These are phyloP conservation scores for Xiphias gladius DNA, from an alignment of 2,113 vertebrate species.

Conservation along the genomic window DNA sequence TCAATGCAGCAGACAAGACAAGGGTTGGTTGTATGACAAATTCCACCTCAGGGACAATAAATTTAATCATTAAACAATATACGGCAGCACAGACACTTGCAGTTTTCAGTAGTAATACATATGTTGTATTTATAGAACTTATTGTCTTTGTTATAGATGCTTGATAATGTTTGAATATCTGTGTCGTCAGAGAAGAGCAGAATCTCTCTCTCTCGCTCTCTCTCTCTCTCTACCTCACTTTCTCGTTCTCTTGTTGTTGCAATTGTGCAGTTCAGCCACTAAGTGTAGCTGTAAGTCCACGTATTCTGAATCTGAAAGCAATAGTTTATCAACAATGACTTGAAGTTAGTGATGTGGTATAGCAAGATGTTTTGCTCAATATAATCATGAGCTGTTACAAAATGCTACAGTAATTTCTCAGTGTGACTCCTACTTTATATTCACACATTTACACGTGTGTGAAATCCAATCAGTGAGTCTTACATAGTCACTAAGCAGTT, in stretches of 20 bases:
- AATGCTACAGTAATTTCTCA: neutral
- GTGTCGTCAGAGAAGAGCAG: neutral
- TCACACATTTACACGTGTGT: slow-evolving; percentile 34
- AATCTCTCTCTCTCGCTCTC: neutral
- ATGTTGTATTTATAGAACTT: neutral
- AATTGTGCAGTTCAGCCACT: slow-evolving; percentile 51
- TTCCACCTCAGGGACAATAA: too few relatives aligned
- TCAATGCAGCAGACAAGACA: too few relatives aligned
- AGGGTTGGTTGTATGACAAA: too few relatives aligned
- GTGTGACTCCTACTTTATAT: slow-evolving; percentile 12
- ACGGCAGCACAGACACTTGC: neutral
- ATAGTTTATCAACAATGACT: neutral
- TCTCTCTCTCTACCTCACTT: neutral
- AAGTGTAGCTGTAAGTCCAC: slow-evolving; percentile 64
- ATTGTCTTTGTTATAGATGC: neutral
- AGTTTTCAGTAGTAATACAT: neutral
- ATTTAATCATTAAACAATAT: neutral
- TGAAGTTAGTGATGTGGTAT: neutral
- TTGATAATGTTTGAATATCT: neutral
- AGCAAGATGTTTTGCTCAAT: slow-evolving; percentile 16
- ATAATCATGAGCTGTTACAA: slow-evolving; percentile 9
- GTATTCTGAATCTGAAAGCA: neutral
- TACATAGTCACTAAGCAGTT: neutral
- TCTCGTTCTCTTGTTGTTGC: neutral
- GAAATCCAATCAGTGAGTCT: slow-evolving; percentile 19